A percentile compares a stretch with the other conserved stretches of the same genome.
Conservation (phyloP, 2,888 invertebrate species). For the Megastigmus dorsalis region DNA sequence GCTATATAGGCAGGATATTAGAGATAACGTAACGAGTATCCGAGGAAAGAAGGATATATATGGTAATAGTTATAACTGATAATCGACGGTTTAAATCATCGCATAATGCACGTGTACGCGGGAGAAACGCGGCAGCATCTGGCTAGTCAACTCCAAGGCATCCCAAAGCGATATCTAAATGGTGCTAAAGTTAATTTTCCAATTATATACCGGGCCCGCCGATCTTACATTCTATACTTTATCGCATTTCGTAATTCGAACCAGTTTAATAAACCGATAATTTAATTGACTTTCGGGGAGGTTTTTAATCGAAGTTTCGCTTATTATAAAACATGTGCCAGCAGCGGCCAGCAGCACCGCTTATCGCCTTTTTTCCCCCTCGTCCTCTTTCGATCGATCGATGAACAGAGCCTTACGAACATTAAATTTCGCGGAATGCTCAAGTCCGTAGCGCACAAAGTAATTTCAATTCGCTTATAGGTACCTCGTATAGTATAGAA, state of each 20-base stretch:
- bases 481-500: no score
- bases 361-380: no score
- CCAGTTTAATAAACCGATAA: constrained; percentile 1
- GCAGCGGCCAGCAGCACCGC: no score
- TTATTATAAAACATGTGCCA: no score
- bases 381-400: no score
- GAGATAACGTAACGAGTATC: background rate
- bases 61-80: constrained; percentile 41
- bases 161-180: constrained; percentile 28
- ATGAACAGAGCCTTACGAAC: no score
- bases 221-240: background rate
- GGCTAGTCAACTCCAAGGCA: constrained; percentile 27
- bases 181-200: constrained; percentile 38
- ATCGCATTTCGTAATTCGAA: background rate
- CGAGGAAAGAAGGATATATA: no score
- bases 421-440: no score
- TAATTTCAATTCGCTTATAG: no score
- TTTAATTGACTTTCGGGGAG: constrained; percentile 16
- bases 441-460: no score
- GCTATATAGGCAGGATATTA: background rate
- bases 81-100: constrained; percentile 39
- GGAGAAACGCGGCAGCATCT: no score
- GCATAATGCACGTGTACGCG: background rate
- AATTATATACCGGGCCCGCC: constrained; percentile 26
- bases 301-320: background rate